Evolutionary conservation across 1,140 invertebrate species (phyloP).

Genomic region (Drosophila pectinifera): DNA sequence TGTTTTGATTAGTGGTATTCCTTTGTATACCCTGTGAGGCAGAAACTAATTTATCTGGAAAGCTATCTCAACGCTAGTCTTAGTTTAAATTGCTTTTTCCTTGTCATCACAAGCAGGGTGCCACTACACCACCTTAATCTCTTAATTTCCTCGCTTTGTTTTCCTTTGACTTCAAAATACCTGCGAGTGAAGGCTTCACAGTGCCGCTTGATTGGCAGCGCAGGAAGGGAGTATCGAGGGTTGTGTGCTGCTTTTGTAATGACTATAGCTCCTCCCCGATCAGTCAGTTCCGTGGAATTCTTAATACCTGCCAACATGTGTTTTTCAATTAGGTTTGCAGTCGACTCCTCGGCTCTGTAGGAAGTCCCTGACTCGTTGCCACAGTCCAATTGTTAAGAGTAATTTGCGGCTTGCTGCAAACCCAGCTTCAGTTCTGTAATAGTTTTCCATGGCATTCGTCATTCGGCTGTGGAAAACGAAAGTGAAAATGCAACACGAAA

Average conservation of each 20-base stretch:
- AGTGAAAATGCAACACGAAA: conserved; percentile 79
- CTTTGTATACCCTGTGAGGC: not conserved
- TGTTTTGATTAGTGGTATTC: not conserved
- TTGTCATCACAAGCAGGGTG: no score
- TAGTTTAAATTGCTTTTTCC: no score
- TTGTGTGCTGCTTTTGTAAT: not conserved
- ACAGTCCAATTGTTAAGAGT: conserved; percentile 17
- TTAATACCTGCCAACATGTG: conserved; percentile 24
- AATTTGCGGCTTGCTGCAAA: conserved; percentile 15
- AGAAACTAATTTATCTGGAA: not conserved
- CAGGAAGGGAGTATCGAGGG: not conserved
- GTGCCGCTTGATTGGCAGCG: not conserved
- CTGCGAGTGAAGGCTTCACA: conserved; percentile 1
- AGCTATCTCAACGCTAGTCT: no score
- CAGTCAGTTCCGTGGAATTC: no score
- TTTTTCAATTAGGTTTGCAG: conserved; percentile 32
- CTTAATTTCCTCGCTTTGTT: not conserved
- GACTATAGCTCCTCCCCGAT: no score
- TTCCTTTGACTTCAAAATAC: not conserved
- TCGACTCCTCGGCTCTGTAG: not conserved
- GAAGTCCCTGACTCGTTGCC: conserved; percentile 15
- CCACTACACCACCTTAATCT: not conserved
- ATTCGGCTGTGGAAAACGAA: conserved; percentile 53
- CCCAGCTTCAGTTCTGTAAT: conserved; percentile 54
- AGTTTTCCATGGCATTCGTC: conserved; percentile 21